phyloP scores from a whole-genome alignment of 2,888 invertebrate genomes.

The Lordiphosa fenestrarum region DNA sequence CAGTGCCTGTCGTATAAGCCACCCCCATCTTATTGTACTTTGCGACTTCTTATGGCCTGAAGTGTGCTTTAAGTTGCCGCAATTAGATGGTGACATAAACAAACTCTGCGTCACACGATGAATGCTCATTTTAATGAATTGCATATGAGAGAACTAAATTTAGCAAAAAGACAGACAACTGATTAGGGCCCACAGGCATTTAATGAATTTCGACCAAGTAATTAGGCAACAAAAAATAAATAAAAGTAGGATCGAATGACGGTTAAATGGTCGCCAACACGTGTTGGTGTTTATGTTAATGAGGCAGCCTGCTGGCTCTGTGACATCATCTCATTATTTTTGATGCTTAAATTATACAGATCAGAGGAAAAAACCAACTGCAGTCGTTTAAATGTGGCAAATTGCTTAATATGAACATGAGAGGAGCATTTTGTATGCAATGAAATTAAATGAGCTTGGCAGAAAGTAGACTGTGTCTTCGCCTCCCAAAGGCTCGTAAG shows the following conservation, averaged over 20 bases:
- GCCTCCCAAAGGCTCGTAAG: constrained; percentile 22
- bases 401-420: constrained; percentile 26
- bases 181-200: constrained; percentile 28
- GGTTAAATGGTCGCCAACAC: constrained; percentile 35
- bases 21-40: constrained; percentile 23
- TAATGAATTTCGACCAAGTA: constrained; percentile 43
- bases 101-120: constrained; percentile 32
- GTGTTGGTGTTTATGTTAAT: constrained; percentile 37
- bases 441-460: constrained; percentile 63
- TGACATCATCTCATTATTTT: constrained; percentile 50
- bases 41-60: constrained; percentile 12
- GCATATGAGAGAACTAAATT: constrained; percentile 33
- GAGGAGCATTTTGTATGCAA: constrained; percentile 21
- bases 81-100: constrained; percentile 51
- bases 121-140: constrained; percentile 66
- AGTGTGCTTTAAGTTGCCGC: constrained; percentile 59
- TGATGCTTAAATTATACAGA: constrained; percentile 52
- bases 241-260: constrained; percentile 21
- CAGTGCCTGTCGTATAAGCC: constrained; percentile 4
- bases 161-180: constrained; percentile 17
- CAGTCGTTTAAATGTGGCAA: constrained; percentile 32
- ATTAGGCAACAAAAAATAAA: constrained; percentile 47
- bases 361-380: constrained; percentile 24
- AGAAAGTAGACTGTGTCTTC: constrained; percentile 17
- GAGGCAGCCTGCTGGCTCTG: constrained; percentile 13